A percentile compares a stretch with the other conserved stretches of the same genome.
Evolutionary conservation across 2,888 invertebrate species (phyloP).

Genomic region (Aricia artaxerxes): DNA sequence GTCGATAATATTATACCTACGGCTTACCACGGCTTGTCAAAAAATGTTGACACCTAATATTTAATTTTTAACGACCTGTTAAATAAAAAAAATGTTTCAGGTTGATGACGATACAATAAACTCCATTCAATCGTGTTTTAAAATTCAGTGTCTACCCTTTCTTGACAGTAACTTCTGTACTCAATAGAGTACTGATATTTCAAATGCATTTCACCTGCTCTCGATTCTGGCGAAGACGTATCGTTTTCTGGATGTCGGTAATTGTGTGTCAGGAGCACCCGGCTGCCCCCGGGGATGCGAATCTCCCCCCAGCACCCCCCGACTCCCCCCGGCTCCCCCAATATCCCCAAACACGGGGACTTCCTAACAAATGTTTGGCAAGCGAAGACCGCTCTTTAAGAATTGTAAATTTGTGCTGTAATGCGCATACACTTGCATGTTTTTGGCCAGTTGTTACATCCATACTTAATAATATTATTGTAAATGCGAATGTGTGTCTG

Average conservation of each 20-base stretch:
- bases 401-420: background rate
- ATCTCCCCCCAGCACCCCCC: background rate
- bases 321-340: background rate
- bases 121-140: background rate
- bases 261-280: constrained; percentile 15
- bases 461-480: too few species aligned
- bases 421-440: background rate
- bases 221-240: background rate
- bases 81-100: too few species aligned
- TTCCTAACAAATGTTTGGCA: background rate
- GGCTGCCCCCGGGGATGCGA: background rate
- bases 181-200: background rate
- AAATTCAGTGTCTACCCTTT: background rate
- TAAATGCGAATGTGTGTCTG: too few species aligned
- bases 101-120: too few species aligned
- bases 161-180: background rate
- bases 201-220: background rate
- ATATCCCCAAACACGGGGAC: background rate
- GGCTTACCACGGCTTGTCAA: too few species aligned
- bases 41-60: too few species aligned
- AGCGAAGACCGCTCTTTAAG: background rate
- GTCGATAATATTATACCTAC: too few species aligned
- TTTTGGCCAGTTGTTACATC: too few species aligned
- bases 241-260: constrained; percentile 14
- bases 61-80: too few species aligned